A percentile compares a stretch with the other conserved stretches of the same genome.
Evolutionary conservation across 1,140 invertebrate species (phyloP).

Genomic region (Drosophila bifasciata): DNA sequence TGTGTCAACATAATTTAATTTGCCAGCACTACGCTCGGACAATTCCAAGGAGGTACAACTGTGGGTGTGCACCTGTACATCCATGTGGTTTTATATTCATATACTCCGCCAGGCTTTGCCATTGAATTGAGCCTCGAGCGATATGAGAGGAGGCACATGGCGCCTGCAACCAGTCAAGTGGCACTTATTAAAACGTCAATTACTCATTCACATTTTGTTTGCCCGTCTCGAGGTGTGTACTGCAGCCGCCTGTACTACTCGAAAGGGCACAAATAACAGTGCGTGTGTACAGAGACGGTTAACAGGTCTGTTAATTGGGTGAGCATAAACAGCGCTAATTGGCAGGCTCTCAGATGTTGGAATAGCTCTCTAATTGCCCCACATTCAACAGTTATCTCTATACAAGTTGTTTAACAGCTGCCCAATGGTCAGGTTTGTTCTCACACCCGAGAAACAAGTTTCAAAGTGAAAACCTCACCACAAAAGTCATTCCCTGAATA

Average conservation of each 20-base stretch:
- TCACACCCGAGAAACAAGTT: neutral
- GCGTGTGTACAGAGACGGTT: conserved; percentile 40
- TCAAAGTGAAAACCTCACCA: conserved; percentile 18
- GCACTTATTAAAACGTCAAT: conserved; percentile 73
- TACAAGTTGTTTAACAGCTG: conserved; percentile 26
- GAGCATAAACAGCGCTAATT: conserved; percentile 60
- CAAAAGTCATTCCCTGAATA: conserved; percentile 39
- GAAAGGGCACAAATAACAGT: conserved; percentile 33
- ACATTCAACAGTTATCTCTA: conserved; percentile 14
- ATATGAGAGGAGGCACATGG: conserved; percentile 16
- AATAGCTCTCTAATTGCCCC: conserved; percentile 50
- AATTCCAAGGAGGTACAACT: conserved; percentile 31
- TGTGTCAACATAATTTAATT: conserved; percentile 57
- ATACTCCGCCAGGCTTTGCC: neutral
- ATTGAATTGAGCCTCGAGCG: conserved; percentile 2
- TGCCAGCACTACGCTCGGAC: conserved; percentile 35
- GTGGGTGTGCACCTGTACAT: conserved; percentile 5
- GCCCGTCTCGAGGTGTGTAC: conserved; percentile 31
- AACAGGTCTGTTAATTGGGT: conserved; percentile 52
- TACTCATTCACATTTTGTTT: conserved; percentile 63
- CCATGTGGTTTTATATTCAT: neutral
- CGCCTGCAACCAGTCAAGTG: conserved; percentile 41
- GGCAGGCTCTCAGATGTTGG: too few species aligned
- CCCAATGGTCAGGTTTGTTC: conserved; percentile 1
- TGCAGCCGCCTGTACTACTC: neutral